Base-by-base conservation (phyloP, 2,888 invertebrate species). In the Phaedon cochleariae region DNA sequence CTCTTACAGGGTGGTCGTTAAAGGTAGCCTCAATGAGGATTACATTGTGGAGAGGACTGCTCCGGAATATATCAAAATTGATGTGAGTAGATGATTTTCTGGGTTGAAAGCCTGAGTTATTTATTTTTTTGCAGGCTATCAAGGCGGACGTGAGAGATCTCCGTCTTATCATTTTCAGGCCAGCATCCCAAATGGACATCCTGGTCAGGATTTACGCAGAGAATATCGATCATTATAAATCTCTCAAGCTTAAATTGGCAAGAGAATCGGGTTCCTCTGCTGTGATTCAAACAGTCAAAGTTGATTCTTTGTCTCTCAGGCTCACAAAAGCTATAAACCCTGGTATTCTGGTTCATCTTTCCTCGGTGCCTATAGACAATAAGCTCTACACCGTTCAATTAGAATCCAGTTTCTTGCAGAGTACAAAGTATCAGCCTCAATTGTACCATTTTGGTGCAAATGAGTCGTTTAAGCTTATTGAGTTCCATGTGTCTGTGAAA, bases 311-410 rank as follows among this genome's bases (percentile, higher is more conserved):
- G 1, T 83, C 84, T 3, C 84, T 83, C 68, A 80, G 84, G 62
- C 81, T 84, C 1, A 82, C 84, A 20, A 86, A 87, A 80, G 86
- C 87, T 0, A 88, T 87, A 9, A 86, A 86, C 66, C 80, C 84
- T 1, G 87, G 87, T 3, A 81, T 85, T 58, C 73, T 89, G 73
- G 83, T 93, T 20, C 90, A 91, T 74, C 87, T 96, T 72, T 96
- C 96, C 0, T 88, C 94, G 0, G 85, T 97, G 71, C 92, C 92
- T 5, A 88, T 92, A 1, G 96, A 96, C 77, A 88, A 89, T 57
- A 89, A 88, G 79, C 87, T 87, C 1, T 97, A 97, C 78, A 87
- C 91, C 12, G 83, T 96, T 0, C 90, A 90, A 68, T 79, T 97
- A 31, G 94, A 95, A 77, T 92, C 93, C 0, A 87, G 90, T 0